Base-by-base conservation (phyloP, 2,113 vertebrate species). In the Numida meleagris region DNA sequence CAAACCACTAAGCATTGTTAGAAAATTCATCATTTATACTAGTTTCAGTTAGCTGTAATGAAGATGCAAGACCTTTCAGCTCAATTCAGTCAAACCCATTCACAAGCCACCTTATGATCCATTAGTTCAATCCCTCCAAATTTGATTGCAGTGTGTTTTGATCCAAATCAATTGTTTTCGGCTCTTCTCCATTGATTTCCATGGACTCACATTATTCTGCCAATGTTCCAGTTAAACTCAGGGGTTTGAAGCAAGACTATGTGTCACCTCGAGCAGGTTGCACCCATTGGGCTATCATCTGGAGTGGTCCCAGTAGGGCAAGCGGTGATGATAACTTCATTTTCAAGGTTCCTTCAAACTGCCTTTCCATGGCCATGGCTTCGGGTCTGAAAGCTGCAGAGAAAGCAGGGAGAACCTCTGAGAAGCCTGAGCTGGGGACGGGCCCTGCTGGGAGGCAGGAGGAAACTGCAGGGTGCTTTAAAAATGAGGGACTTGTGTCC, bases 111-210 rank as follows among this genome's bases (percentile, higher is more conserved):
- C 93, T 93, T 89, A 97, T 94, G 95, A 96, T 95, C 94, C 94
- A 95, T 94, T 95, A 97, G 86, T 91, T 97, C 96, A 95, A 87
- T 80, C 96, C 94, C 88, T 95, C 91, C 94, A 95, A 96, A 96
- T 96, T 88, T 97, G 94, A 96, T 93, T 96, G 94, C 88, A 74
- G 90, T 20, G 25, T 95, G 93, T 95, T 96, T 97, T 96, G 97
- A 96, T 95, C 94, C 94, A 91, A 95, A 97, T 97, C 95, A 97
- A 96, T 97, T 96, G 91, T 94, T 96, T 97, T 82, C 89, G 74
- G 83, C 95, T 95, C 96, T 94, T 96, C 95, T 94, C 91, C 96
- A 97, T 97, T 89, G 96, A 96, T 96, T 97, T 92, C 90, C 88
- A 82, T 66, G 86, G 90, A 68, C 91, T 95, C 48, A 10, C 79